Conservation (phyloP, 1,140 invertebrate species). For the Cydia splendana region DNA sequence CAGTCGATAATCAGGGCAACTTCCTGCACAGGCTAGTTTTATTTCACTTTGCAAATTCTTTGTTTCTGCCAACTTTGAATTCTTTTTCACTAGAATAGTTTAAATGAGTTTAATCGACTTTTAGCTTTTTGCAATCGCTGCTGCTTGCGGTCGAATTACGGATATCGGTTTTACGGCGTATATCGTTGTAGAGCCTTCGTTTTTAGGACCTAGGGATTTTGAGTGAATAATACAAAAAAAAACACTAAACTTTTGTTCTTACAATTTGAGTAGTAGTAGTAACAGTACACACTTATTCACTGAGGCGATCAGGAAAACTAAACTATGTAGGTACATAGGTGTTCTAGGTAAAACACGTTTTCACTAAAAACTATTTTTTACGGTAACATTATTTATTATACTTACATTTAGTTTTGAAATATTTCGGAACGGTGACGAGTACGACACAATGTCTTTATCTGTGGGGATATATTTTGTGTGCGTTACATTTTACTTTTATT, state of each 20-base stretch:
- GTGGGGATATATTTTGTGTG: background rate
- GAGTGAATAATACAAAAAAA: background rate
- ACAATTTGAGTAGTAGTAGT: too few species aligned
- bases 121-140: constrained; percentile 1
- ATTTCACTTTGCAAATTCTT: constrained; percentile 12
- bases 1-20: background rate
- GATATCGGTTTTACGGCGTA: background rate
- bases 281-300: too few species aligned
- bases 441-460: background rate
- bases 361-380: too few species aligned
- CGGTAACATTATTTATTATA: too few species aligned
- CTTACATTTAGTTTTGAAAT: too few species aligned
- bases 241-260: background rate
- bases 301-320: too few species aligned
- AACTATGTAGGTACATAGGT: too few species aligned
- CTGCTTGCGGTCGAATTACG: background rate
- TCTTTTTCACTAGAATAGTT: constrained; percentile 7
- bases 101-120: constrained; percentile 20
- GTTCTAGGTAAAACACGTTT: too few species aligned
- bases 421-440: background rate
- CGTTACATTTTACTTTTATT: background rate
- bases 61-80: constrained; percentile 17
- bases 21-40: background rate
- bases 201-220: background rate
- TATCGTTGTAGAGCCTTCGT: background rate